These are phyloP conservation scores for Drosophila robusta DNA, from an alignment of 2,888 invertebrate species.

Conservation along the genomic window DNA sequence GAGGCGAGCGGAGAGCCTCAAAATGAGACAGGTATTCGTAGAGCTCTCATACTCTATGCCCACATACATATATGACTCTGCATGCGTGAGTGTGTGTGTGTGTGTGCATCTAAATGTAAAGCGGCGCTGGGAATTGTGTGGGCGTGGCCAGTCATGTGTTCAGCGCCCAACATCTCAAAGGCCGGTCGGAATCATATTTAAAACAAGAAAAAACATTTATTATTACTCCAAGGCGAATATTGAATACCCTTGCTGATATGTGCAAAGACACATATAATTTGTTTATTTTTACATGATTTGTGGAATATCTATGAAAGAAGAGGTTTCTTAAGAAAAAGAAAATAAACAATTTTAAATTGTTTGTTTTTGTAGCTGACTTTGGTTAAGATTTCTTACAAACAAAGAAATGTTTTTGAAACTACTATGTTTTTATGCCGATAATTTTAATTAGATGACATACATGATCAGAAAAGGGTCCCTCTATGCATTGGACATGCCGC, in stretches of 20 bases:
- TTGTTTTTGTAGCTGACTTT: too few species aligned
- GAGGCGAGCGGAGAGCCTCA: constrained; percentile 21
- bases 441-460: too few species aligned
- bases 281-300: too few species aligned
- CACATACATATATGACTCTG: background rate
- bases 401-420: too few species aligned
- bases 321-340: too few species aligned
- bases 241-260: background rate
- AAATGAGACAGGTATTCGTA: constrained; percentile 28
- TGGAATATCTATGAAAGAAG: too few species aligned
- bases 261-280: background rate
- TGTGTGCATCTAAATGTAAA: constrained; percentile 35
- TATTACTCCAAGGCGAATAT: background rate
- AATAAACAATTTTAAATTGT: too few species aligned
- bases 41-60: constrained; percentile 3
- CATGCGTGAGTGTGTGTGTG: background rate
- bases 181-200: constrained; percentile 31
- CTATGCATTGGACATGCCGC: background rate
- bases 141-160: constrained; percentile 54
- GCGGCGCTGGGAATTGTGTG: constrained; percentile 47
- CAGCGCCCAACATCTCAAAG: constrained; percentile 39
- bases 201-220: constrained; percentile 5
- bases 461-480: too few species aligned
- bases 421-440: too few species aligned
- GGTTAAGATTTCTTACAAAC: too few species aligned